Base-by-base conservation (phyloP, 2,113 vertebrate genomes). In the Phaethon lepturus region DNA sequence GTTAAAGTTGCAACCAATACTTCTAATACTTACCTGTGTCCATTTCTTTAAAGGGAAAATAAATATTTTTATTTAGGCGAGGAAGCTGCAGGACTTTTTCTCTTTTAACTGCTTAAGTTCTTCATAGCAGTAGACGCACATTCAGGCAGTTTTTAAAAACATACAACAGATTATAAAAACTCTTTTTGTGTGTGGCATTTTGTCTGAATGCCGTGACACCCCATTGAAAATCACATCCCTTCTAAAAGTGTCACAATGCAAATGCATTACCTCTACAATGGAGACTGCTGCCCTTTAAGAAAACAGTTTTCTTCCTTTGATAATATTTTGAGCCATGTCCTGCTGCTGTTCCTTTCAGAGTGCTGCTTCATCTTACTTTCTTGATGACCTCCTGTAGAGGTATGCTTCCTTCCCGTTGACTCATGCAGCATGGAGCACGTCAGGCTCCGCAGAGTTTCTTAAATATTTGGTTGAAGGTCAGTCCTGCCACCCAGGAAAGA, bases 381-480 rank as follows among this genome's bases (percentile, higher is more conserved):
- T 85, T 2, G 20, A 80, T 94, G 95, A 86, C 81, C 89, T 87
- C 92, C 96, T 79, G 52, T 31, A 78, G 93, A 20, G 63, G 31
- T 26, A 77, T 68, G 72, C 86, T 86, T 91, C 84, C 81, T 94
- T 94, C 49, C 50, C 33, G 7, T 52, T 79, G 75, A 75, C 88
- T 92, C 92, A 82, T 53, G 82, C 80, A 88, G 86, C 0, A 14
- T 55, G 60, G n/a, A 88, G 47, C 78, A 44, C 14, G 12, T 80
- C 76, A 88, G 78, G 35, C 73, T 95, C 84, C 68, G 66, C 67
- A 73, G 76, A 74, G 67, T 52, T 91, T 55, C 91, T 93, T 93
- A 82, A 95, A 87, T 83, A 84, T 64, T 92, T 92, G 71, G 66
- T 22, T 92, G 96, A 97, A 97, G 95, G 96, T 97, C 94, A 96